These are phyloP conservation scores for Poliocrania exsul DNA, from an alignment of 2,797 vertebrate genomes.

Conservation along the genomic window DNA sequence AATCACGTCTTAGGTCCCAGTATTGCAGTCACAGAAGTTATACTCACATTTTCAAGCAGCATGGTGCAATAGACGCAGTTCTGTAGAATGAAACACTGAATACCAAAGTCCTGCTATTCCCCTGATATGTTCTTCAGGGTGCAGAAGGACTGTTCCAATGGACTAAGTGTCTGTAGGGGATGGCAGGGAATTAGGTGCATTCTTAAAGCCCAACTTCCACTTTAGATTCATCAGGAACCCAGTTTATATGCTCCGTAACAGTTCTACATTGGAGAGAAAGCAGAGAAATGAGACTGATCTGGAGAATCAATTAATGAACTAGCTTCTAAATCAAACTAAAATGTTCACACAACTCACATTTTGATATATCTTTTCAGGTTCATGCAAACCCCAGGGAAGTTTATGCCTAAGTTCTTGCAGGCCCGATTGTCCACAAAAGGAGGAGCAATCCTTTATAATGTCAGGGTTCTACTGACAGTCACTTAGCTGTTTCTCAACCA, in stretches of 20 bases:
- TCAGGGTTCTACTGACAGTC: background rate
- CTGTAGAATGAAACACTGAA: background rate
- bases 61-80: background rate
- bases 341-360: background rate
- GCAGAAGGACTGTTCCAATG: background rate
- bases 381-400: background rate
- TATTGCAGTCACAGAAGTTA: background rate
- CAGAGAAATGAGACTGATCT: background rate
- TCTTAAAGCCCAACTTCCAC: background rate
- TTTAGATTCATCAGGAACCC: background rate
- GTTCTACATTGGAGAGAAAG: background rate
- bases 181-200: background rate
- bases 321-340: background rate
- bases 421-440: background rate
- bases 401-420: background rate
- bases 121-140: background rate
- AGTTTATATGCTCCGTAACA: background rate
- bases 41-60: background rate
- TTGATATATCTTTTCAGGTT: background rate
- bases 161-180: background rate
- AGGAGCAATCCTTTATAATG: background rate
- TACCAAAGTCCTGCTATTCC: background rate
- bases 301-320: background rate
- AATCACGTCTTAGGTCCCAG: background rate
- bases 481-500: background rate